Conservation (phyloP, 2,888 invertebrate genomes). For the Cataglyphis altisquamis region DNA sequence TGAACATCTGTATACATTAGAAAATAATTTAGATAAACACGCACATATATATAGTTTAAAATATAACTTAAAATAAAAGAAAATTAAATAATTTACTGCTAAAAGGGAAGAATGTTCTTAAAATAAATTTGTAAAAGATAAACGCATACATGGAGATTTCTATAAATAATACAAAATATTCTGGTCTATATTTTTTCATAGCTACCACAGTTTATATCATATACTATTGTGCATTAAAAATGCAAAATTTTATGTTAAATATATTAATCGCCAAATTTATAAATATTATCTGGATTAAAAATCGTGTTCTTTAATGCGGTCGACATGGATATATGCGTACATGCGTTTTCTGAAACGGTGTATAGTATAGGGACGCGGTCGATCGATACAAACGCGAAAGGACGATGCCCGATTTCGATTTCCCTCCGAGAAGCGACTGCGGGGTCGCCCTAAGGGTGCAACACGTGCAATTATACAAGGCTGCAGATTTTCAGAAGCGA, state of each 20-base stretch:
- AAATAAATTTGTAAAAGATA: neutral
- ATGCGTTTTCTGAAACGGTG: slow-evolving; percentile 43
- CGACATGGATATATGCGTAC: slow-evolving; percentile 9
- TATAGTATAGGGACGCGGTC: slow-evolving; percentile 30
- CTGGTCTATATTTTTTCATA: neutral
- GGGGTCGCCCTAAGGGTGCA: slow-evolving; percentile 44
- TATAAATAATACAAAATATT: neutral
- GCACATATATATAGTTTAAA: neutral
- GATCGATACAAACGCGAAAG: slow-evolving; percentile 49
- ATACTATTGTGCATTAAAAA: neutral
- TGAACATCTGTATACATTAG: slow-evolving; percentile 4
- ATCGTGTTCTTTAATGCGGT: neutral
- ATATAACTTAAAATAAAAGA: neutral
- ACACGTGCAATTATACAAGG: slow-evolving; percentile 49
- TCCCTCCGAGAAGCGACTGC: slow-evolving; percentile 42
- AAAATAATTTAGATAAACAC: neutral
- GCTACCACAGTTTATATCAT: neutral
- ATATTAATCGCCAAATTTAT: neutral
- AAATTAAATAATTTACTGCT: neutral
- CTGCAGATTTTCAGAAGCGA: slow-evolving; percentile 43
- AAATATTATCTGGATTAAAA: slow-evolving; percentile 17
- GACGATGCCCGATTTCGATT: slow-evolving; percentile 56
- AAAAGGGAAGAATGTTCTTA: neutral
- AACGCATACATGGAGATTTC: neutral
- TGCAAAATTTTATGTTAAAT: neutral